Conservation (phyloP, 2,113 vertebrate genomes). For the Crocuta crocuta region DNA sequence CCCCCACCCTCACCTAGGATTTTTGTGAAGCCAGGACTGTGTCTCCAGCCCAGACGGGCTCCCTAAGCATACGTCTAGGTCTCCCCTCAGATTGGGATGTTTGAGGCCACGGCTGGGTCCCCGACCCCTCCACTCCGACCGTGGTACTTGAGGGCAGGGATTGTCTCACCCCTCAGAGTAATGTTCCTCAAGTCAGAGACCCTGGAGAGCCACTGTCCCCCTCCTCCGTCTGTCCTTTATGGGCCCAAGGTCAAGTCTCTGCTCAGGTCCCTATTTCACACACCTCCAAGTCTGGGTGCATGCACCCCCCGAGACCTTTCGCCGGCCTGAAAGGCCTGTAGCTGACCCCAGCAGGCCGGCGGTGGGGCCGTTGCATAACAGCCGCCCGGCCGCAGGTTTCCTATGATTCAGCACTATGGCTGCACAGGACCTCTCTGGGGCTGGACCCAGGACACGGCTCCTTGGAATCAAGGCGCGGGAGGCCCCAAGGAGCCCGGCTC, state of each 20-base stretch:
- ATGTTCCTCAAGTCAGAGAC: too few relatives aligned
- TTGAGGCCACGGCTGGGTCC: neutral
- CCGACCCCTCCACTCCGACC: too few relatives aligned
- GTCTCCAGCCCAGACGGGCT: neutral
- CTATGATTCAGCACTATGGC: slow-evolving; percentile 78
- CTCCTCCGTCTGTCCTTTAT: neutral
- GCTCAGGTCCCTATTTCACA: neutral
- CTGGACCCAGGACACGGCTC: neutral
- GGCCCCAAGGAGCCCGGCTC: neutral
- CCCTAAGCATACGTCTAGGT: neutral
- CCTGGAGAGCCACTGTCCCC: neutral
- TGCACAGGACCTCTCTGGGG: neutral
- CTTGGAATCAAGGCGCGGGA: neutral
- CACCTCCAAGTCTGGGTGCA: neutral
- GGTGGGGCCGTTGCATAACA: slow-evolving; percentile 59
- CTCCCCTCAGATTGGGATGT: neutral
- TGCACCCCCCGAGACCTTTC: neutral
- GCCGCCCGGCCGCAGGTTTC: neutral
- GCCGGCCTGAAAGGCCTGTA: slow-evolving; percentile 45
- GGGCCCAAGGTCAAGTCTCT: neutral
- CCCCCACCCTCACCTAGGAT: neutral
- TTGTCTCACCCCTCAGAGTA: neutral
- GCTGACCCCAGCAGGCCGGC: neutral
- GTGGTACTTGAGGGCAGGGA: neutral
- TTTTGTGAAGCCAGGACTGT: neutral